Evolutionary conservation across 2,888 invertebrate species (phyloP), one percentile per base, ranked within the genome.

Genomic region (Prosopocoilus inquinatus): DNA sequence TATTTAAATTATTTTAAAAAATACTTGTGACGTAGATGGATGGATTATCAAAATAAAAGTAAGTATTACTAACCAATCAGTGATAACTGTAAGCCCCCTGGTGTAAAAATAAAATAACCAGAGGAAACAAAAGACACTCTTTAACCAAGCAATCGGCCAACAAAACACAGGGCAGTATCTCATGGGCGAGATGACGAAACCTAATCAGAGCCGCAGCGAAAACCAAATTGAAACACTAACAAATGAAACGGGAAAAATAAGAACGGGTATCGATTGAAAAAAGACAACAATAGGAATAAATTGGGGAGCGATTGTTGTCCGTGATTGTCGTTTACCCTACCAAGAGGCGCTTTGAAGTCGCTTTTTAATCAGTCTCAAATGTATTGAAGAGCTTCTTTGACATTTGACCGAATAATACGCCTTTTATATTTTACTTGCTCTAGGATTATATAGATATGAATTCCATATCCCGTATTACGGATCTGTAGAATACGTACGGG

Each of bases 391-490:
- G 70, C 72, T 75, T 72, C 76, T 76, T 76, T 76, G 75, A 76
- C 75, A 75, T 75, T 74, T 77, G 77, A 77, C 77, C 76, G 75
- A 74, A 72, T 76, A 76, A 77, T 75, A 73, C 71, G 72, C 67
- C 75, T 73, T 75, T 76, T 75, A 73, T 74, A 61, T 61, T 41
- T 48, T 41, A 44, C 55, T 47, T 46, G 41, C 47, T 45, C 38
- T 45, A 45, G 55, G 39, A 55, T 55, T 56, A 52, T 41, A 41
- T 41, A 51, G 46, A 47, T 56, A 56, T 47, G 51, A 50, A 47
- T 50, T 47, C 50, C 56, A 56, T 56, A 56, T 56, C 56, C 47
- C 11, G 20, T 38, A 38, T 50, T 50, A 50, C 41, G 41, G 16
- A 12, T 41, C 41, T 15, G 15, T 13, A 13, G 41, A 16, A 5